Evolutionary conservation across 2,888 invertebrate genomes (phyloP), one percentile per base, ranked within the genome.

Genomic region (Xylota sylvarum): DNA sequence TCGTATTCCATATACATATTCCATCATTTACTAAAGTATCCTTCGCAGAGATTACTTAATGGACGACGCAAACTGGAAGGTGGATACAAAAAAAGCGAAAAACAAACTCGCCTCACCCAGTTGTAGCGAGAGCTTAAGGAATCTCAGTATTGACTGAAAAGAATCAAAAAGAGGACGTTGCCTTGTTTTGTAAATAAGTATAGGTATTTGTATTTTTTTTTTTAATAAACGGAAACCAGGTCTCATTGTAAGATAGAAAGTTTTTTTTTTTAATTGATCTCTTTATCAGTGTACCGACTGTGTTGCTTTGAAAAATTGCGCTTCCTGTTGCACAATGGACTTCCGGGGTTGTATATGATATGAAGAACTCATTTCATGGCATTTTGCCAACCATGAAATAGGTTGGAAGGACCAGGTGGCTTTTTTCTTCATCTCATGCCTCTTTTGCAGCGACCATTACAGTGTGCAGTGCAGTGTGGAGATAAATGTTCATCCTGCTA

Each of bases 41-140:
- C 67, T 93, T 90, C 43, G 4, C 70, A 94, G 95, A 88, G 94
- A 95, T 55, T 94, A 94, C 93, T 93, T 94, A 88, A 90, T 94
- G 84, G 91, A 95, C 89, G 93, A 94, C 88, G 90, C 93, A 23
- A 90, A 89, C 84, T 92, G 92, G 92, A 90, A 89, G 84, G 81
- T 91, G 37, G 93, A 95, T 88, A 95, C 95, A 30, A 90, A 89
- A 52, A 90, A 90, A 81, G 14, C 23, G 5, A 74, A 52, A 46
- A 17, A 12, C 9, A 52, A 70, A 70, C n/a, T 9, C 17, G 12
- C 30, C 12, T 14, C 67, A 5, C 43, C 67, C 27, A 46, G 72
- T 17, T 62, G 67, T 32, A 81, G 50, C 40, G 43, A 55, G 5
- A 55, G 43, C 37, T 35, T 81, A n/a, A 65, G 55, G 23, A 62